These are phyloP conservation scores for Chionomys nivalis DNA, from an alignment of 2,113 vertebrate species.

Conservation along the genomic window DNA sequence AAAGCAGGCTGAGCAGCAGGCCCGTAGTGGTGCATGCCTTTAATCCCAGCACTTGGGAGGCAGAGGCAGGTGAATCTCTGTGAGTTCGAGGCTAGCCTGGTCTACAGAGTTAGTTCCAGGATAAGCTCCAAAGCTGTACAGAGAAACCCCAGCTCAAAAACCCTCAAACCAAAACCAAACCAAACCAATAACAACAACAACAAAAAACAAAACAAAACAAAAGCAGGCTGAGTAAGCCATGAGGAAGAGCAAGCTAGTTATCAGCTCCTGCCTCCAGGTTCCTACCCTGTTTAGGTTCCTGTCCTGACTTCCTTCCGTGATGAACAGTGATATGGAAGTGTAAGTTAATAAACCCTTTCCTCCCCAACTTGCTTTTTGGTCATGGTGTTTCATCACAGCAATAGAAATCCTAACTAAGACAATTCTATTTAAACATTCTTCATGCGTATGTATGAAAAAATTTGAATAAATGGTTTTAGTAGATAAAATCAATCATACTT, in stretches of 20 bases:
- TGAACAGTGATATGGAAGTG: background rate
- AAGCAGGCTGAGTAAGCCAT: background rate
- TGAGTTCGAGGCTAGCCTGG: background rate
- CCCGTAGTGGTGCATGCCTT: background rate
- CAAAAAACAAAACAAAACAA: background rate
- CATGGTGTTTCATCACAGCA: background rate
- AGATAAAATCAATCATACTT: background rate
- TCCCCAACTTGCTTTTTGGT: background rate
- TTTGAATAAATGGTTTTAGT: background rate
- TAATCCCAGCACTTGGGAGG: background rate
- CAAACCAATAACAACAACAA: too few relatives aligned
- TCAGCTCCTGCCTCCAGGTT: background rate
- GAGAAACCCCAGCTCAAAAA: background rate
- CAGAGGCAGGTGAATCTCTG: background rate
- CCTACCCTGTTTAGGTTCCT: background rate
- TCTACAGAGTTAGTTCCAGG: background rate
- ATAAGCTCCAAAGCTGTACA: background rate
- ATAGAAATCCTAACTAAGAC: background rate
- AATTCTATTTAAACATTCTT: background rate
- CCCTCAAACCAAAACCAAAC: background rate
- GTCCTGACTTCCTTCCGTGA: background rate
- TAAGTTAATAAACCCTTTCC: background rate
- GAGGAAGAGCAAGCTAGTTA: background rate
- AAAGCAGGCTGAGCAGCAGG: background rate
- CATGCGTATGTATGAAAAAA: background rate